Percentiles rank a stretch among this genome's conserved stretches.
Conservation (phyloP, 2,888 invertebrate species). For the Andrena marginata region DNA sequence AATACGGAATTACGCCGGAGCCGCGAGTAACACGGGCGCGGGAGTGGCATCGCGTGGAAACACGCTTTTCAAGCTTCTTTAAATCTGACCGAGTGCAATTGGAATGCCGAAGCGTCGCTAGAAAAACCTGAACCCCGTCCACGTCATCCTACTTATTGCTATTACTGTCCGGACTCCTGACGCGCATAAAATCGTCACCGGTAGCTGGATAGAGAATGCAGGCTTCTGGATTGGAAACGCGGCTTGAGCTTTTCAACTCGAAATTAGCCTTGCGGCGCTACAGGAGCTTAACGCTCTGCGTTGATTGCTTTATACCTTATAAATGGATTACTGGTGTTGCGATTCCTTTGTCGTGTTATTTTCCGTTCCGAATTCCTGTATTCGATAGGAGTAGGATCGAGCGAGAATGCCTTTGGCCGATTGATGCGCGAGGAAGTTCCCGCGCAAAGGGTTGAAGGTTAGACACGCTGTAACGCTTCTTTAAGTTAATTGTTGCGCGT, state of each 20-base stretch:
- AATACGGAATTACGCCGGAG: constrained; percentile 69
- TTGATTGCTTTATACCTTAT: no score
- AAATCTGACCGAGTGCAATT: constrained; percentile 37
- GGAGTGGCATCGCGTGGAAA: constrained; percentile 28
- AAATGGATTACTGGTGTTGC: no score
- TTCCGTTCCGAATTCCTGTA: no score
- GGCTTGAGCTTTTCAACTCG: neutral
- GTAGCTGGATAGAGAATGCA: neutral
- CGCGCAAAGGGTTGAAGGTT: no score
- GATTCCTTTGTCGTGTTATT: no score
- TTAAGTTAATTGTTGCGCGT: constrained; percentile 14
- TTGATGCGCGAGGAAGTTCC: no score
- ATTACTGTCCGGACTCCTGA: constrained; percentile 21
- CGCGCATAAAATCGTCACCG: neutral
- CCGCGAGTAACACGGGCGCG: constrained; percentile 55
- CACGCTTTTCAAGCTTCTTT: constrained; percentile 21
- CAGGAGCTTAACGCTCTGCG: no score
- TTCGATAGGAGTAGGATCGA: no score
- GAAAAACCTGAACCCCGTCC: constrained; percentile 21
- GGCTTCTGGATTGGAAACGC: neutral
- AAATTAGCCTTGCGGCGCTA: no score
- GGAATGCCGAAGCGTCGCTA: constrained; percentile 30
- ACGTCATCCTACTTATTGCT: neutral
- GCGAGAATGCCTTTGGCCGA: no score
- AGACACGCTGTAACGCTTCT: no score